These are phyloP conservation scores for Petrophora chlorosata DNA, from an alignment of 2,888 invertebrate genomes.

Conservation along the genomic window DNA sequence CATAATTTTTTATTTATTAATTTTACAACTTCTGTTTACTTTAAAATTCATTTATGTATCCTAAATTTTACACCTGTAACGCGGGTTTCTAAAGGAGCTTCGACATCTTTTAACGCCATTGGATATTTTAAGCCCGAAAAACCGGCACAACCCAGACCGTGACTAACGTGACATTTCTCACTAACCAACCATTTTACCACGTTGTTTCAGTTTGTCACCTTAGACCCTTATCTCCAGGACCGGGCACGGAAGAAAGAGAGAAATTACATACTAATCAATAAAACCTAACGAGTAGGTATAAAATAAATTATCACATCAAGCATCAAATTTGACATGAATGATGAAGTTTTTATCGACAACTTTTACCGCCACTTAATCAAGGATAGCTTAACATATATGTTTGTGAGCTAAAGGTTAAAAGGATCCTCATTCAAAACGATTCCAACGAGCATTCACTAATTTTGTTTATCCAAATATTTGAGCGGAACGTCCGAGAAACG, in stretches of 20 bases:
- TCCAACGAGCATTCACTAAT: constrained; percentile 10
- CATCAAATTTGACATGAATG: constrained; percentile 9
- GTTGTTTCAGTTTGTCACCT: too few relatives aligned
- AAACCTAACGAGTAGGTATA: constrained; percentile 1
- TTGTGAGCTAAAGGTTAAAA: constrained; percentile 18
- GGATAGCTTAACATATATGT: constrained; percentile 6
- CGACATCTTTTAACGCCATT: too few relatives aligned
- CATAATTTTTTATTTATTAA: background rate
- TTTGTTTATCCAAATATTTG: constrained; percentile 16
- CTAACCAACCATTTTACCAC: too few relatives aligned
- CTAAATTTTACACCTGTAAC: too few relatives aligned
- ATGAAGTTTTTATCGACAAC: constrained; percentile 1
- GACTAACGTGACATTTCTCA: too few relatives aligned
- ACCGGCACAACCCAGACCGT: too few relatives aligned
- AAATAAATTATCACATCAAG: constrained; percentile 2
- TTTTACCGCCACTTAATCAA: constrained; percentile 19
- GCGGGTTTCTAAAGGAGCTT: too few relatives aligned
- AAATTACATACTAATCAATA: background rate
- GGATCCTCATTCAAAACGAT: constrained; percentile 15
- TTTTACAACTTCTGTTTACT: background rate
- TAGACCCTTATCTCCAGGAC: too few relatives aligned
- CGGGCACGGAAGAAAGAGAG: too few relatives aligned
- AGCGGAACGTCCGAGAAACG: constrained; percentile 14
- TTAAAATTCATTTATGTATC: background rate
- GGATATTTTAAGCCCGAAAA: too few relatives aligned